Evolutionary conservation across 2,113 vertebrate genomes (phyloP).

Genomic region (Cryptomyrus ogoouensis): DNA sequence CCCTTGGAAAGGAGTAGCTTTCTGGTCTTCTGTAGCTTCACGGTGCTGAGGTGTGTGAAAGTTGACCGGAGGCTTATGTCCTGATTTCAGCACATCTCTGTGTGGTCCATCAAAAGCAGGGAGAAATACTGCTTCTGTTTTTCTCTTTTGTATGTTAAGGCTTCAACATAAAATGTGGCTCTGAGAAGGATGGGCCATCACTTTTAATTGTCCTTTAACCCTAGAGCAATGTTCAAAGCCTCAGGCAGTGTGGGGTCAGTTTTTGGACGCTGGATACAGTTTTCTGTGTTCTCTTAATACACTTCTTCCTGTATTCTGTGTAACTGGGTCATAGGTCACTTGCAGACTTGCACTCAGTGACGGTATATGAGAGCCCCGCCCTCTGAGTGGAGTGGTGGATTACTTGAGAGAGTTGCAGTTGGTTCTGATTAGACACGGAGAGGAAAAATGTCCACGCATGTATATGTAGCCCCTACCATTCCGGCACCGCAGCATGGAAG

Average conservation of each 20-base stretch:
- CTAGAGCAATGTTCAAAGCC: background rate
- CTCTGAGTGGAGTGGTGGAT: background rate
- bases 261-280: background rate
- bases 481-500: background rate
- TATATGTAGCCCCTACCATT: background rate
- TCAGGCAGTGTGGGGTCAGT: background rate
- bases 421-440: background rate
- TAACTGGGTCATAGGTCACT: constrained; percentile 3
- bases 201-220: background rate
- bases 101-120: background rate
- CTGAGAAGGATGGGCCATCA: background rate
- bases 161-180: background rate
- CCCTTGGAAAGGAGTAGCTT: background rate
- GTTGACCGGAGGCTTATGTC: background rate
- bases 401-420: background rate
- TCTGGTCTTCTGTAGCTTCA: background rate
- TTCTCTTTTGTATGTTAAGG: background rate
- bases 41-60: background rate
- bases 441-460: background rate
- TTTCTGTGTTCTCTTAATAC: background rate
- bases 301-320: background rate
- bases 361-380: background rate
- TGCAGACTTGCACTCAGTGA: background rate
- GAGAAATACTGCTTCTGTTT: background rate
- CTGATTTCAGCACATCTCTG: background rate